Conservation (phyloP, 2,113 vertebrate genomes). For the Pygoscelis adeliae region DNA sequence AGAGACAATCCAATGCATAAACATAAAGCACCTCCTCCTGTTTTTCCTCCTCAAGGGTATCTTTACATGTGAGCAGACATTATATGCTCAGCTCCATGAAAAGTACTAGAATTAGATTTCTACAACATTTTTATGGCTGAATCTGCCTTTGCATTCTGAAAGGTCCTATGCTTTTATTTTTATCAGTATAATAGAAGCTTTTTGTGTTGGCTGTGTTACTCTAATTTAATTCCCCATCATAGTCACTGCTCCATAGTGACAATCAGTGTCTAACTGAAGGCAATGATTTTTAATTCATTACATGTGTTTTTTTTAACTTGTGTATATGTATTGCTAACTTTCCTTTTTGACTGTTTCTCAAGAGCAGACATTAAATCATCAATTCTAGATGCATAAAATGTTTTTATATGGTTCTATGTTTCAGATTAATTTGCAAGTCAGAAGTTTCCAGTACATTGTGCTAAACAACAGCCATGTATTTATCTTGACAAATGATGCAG, state of each 20-base stretch:
- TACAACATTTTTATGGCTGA: conserved; percentile 41
- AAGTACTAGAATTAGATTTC: conserved; percentile 65
- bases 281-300: conserved; percentile 30
- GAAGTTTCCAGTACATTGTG: conserved; percentile 45
- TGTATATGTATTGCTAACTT: conserved; percentile 15
- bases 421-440: conserved; percentile 64
- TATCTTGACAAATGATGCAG: conserved; percentile 64
- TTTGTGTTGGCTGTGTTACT: not conserved
- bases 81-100: conserved; percentile 52
- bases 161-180: conserved; percentile 2
- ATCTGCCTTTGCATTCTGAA: conserved; percentile 31
- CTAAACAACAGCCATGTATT: conserved; percentile 54
- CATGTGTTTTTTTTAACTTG: conserved; percentile 29
- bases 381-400: conserved; percentile 52
- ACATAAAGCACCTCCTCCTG: conserved; percentile 65
- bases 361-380: conserved; percentile 63
- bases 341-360: conserved; percentile 6
- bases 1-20: conserved; percentile 58
- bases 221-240: conserved; percentile 4
- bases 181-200: not conserved
- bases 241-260: not conserved
- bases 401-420: conserved; percentile 49
- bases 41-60: conserved; percentile 52
- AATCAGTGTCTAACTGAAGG: conserved; percentile 5
- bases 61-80: conserved; percentile 55